Evolutionary conservation across 2,888 invertebrate species (phyloP).

Genomic region (Cataglyphis livida): DNA sequence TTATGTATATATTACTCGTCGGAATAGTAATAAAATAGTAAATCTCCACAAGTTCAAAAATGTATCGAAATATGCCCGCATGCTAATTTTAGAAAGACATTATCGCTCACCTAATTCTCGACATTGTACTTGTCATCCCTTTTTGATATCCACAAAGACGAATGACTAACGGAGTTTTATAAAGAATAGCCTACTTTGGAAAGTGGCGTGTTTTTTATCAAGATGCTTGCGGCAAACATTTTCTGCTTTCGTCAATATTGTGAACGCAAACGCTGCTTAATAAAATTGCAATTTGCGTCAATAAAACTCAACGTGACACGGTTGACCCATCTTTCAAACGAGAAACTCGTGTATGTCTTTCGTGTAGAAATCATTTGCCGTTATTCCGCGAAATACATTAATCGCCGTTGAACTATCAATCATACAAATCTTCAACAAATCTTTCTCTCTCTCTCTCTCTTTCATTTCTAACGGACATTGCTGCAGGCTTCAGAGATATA

Average conservation of each 20-base stretch:
- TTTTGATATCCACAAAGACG: conserved; percentile 1
- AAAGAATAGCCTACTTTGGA: conserved; percentile 29
- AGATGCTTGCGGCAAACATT: neutral
- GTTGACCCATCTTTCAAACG: neutral
- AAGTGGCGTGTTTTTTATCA: conserved; percentile 15
- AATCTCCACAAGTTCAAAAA: conserved; percentile 34
- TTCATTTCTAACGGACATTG: neutral
- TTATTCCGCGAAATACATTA: neutral
- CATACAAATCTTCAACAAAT: neutral
- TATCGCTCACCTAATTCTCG: neutral
- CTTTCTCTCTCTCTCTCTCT: neutral
- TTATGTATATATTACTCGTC: neutral
- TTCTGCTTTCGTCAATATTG: conserved; percentile 29
- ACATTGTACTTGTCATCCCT: conserved; percentile 18
- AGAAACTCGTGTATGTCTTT: neutral
- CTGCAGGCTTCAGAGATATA: neutral
- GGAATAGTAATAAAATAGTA: neutral
- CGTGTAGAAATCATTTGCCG: neutral
- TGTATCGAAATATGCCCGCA: conserved; percentile 4
- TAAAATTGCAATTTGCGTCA: conserved; percentile 25
- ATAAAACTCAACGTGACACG: conserved; percentile 4
- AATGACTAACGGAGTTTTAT: conserved; percentile 33
- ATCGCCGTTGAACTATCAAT: neutral
- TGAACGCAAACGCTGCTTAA: neutral
- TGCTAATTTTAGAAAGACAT: conserved; percentile 7